These are phyloP conservation scores for Adela reaumurella DNA, from an alignment of 2,888 invertebrate species.

Conservation along the genomic window DNA sequence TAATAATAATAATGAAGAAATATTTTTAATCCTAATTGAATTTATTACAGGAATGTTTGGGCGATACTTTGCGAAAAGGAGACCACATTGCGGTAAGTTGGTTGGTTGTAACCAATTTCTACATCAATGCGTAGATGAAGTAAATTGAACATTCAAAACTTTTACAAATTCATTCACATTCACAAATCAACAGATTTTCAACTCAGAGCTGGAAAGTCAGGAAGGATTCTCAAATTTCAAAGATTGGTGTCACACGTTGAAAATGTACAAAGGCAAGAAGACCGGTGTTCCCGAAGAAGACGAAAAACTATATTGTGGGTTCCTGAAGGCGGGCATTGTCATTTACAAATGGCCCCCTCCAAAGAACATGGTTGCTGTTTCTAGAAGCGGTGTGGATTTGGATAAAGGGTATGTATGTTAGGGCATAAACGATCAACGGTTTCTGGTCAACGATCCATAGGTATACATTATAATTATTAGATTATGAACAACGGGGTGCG, in stretches of 20 bases:
- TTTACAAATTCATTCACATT: no score
- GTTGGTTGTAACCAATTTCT: no score
- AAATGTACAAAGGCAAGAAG: constrained; percentile 59
- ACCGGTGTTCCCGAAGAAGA: constrained; percentile 38
- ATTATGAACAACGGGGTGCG: no score
- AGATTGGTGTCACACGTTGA: constrained; percentile 62
- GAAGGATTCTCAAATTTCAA: constrained; percentile 62
- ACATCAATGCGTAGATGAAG: no score
- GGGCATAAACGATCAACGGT: constrained; percentile 15
- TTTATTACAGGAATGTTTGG: not conserved
- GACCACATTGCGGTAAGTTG: not conserved
- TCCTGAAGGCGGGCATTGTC: constrained; percentile 33
- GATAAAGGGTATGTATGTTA: constrained; percentile 35
- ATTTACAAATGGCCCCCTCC: constrained; percentile 70
- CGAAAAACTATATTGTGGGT: constrained; percentile 28
- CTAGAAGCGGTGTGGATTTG: constrained; percentile 48
- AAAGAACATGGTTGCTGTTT: constrained; percentile 43
- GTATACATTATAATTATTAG: not conserved
- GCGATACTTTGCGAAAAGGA: not conserved
- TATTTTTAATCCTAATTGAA: not conserved
- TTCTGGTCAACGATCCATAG: no score
- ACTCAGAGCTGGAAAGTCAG: constrained; percentile 64
- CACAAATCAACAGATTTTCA: constrained; percentile 47
- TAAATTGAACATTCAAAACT: no score
- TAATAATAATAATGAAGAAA: no score